Evolutionary conservation across 2,888 invertebrate species (phyloP).

Genomic region (Pollenia angustigena): DNA sequence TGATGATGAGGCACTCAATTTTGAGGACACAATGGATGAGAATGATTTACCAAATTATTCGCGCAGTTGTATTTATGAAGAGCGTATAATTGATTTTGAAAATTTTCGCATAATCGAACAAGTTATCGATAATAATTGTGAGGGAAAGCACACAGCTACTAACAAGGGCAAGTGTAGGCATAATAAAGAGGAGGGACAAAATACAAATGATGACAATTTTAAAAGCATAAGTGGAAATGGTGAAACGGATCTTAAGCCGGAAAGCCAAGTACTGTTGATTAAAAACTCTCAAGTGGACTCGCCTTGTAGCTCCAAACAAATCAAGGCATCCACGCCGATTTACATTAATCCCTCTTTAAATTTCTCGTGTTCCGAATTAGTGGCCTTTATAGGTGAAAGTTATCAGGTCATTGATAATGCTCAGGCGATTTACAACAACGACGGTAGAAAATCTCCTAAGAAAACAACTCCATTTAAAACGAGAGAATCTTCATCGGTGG

Average conservation of each 20-base stretch:
- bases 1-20: not conserved
- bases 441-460: not conserved
- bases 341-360: conserved; percentile 71
- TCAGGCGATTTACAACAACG: conserved; percentile 48
- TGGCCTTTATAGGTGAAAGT: conserved; percentile 80
- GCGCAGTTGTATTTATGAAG: conserved; percentile 71
- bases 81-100: conserved; percentile 80
- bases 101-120: conserved; percentile 81
- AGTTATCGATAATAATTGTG: conserved; percentile 79
- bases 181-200: not conserved
- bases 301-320: conserved; percentile 7
- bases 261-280: not conserved
- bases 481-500: conserved; percentile 63
- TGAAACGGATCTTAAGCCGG: not conserved
- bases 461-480: conserved; percentile 32
- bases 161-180: conserved; percentile 47
- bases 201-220: not conserved
- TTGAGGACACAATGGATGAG: conserved; percentile 37
- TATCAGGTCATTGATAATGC: conserved; percentile 79
- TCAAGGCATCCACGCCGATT: not conserved
- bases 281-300: conserved; percentile 8
- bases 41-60: conserved; percentile 69
- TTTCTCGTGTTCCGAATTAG: conserved; percentile 79
- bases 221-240: conserved; percentile 58
- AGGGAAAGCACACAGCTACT: conserved; percentile 55